phyloP scores from a whole-genome alignment of 2,797 vertebrate species.

The Centroberyx gerrardi region DNA sequence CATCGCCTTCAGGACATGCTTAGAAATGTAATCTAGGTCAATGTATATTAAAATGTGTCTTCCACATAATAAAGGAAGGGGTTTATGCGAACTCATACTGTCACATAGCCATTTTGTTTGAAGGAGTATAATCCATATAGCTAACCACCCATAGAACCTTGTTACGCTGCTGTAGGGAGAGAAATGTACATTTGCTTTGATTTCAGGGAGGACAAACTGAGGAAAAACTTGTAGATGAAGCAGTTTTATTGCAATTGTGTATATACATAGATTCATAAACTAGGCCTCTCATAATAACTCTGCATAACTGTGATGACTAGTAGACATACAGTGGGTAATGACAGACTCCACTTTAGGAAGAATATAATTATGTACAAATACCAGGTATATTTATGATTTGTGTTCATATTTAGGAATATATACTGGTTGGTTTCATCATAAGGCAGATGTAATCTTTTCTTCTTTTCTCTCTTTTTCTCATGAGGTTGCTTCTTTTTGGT shows the following conservation, averaged over 20 bases:
- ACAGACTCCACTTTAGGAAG: constrained; percentile 68
- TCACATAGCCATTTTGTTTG: constrained; percentile 25
- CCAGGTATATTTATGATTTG: constrained; percentile 74
- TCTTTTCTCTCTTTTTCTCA: not conserved
- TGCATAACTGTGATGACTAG: constrained; percentile 40
- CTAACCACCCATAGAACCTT: constrained; percentile 22
- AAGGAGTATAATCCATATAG: constrained; percentile 26
- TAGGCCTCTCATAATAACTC: constrained; percentile 47
- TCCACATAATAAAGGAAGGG: constrained; percentile 41
- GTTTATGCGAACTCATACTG: constrained; percentile 21
- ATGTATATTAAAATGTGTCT: constrained; percentile 39
- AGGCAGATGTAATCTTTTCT: constrained; percentile 28
- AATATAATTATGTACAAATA: constrained; percentile 68
- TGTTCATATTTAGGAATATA: constrained; percentile 62
- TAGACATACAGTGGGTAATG: constrained; percentile 21
- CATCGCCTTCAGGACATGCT: constrained; percentile 52
- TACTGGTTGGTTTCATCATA: constrained; percentile 24
- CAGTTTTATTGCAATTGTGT: constrained; percentile 55
- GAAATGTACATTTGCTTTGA: constrained; percentile 52
- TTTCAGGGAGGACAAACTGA: constrained; percentile 63
- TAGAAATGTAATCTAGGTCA: constrained; percentile 32
- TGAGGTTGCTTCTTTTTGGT: not conserved
- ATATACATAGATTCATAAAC: constrained; percentile 48
- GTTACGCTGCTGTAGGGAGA: constrained; percentile 52
- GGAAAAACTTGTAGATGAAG: constrained; percentile 56